Base-by-base conservation (phyloP, 2,797 vertebrate genomes). In the Cuculus canorus region DNA sequence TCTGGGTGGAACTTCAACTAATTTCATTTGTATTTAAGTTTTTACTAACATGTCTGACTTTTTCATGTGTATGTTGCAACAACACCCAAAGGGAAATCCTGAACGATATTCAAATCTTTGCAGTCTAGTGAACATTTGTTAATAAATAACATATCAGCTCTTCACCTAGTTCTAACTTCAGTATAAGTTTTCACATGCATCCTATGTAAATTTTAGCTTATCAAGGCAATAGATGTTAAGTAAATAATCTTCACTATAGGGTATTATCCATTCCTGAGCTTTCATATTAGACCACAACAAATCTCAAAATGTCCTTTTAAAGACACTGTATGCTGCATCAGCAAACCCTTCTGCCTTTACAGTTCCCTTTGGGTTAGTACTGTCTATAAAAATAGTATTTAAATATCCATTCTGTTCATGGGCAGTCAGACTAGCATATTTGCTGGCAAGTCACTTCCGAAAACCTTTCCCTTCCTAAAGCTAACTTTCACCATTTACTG, bases 131-230 rank as follows among this genome's bases (percentile, higher is more conserved):
- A 86, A 86, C 61, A 63, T 73, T 81, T 84, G 52, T 48, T 88
- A 63, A 83, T 95, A 79, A 88, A 92, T 80, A 91, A 95, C 80
- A 50, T 35, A 89, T 69, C 61, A 78, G 27, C 11, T 69, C 92
- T 93, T 65, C 60, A 81, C 32, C n/a, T 28, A 72, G 15, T 63
- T 86, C 73, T 59, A 86, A 54, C 19, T 61, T 91, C 39, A 69
- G 43, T 35, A 59, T 19, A 54, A 45, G 8, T 53, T 66, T 82
- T 87, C 43, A 87, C 45, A 65, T 69, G 69, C 11, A 59, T 59
- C 15, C 41, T 54, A 72, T 22, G 37, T n/a, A 89, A 91, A 45
- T 57, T 86, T 89, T 8, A 53, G 33, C 11, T 87, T 22, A 68
- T 81, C 57, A 83, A 68, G 41, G 45, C 61, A 88, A 59, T 3